These are phyloP conservation scores for Lepidurus packardi DNA, from an alignment of 1,140 invertebrate genomes.

Conservation along the genomic window DNA sequence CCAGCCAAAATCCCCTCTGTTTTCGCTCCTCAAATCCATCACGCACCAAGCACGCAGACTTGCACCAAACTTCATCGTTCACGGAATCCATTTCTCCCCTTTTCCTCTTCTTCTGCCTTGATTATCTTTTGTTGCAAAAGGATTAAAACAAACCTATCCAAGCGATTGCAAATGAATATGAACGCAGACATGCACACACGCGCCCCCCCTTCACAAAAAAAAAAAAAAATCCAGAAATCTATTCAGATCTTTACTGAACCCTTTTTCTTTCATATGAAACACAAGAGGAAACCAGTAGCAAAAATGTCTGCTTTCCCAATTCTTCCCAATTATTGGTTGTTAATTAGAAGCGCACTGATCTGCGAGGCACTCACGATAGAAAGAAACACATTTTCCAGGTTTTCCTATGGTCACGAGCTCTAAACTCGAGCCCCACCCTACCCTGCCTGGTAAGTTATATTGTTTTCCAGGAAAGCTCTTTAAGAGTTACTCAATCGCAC, in stretches of 20 bases:
- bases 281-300: background rate
- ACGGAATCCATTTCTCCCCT: background rate
- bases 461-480: background rate
- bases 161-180: slow-evolving; percentile 11
- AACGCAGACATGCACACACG: slow-evolving; percentile 13
- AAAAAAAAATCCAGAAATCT: background rate
- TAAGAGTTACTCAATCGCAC: background rate
- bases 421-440: background rate
- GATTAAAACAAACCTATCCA: slow-evolving; percentile 12
- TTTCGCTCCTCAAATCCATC: background rate
- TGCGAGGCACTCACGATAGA: background rate
- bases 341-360: background rate
- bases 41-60: background rate
- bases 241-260: background rate
- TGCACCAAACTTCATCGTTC: slow-evolving; percentile 1
- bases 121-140: background rate
- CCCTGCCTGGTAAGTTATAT: background rate
- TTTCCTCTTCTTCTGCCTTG: slow-evolving; percentile 8
- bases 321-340: background rate
- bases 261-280: background rate
- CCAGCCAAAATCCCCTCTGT: background rate
- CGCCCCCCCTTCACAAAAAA: background rate
- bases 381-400: background rate
- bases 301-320: background rate
- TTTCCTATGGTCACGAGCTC: background rate